Evolutionary conservation across 2,113 vertebrate species (phyloP), one percentile per base, ranked within the genome.

Genomic region (Cichladusa arquata): DNA sequence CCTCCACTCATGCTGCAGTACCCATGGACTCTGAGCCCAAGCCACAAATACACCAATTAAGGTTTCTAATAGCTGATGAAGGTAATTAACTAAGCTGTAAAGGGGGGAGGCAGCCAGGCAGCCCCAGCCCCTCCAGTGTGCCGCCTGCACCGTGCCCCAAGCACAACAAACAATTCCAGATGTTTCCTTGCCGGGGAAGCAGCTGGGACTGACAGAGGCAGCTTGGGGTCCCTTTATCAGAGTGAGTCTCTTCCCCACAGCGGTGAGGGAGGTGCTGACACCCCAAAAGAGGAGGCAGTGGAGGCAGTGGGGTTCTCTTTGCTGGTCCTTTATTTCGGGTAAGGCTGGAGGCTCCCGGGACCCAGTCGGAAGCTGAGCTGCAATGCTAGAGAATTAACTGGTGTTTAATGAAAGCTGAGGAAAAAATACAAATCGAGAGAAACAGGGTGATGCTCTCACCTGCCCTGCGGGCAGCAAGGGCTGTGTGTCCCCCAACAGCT

Each of bases 91-190:
- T 14, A 17, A 67, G 44, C 44, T 34, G 25, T 56, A 26, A 33
- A 62, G 22, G 15, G 19, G 26, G 34, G 28, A 58, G 57, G 57
- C 80, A 82, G 61, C 14, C 9, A 3, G 72, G 38, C 62, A 33
- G 67, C 69, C 42, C 66, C 62, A 56, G 53, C 20, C 57, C 62
- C 71, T 28, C 40, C 1, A 0, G 24, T 29, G 3, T 6, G 4
- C 48, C 0, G 10, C 69, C 69, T 3, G 0, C 14, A 16, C 48
- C 0, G 1, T 0, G 0, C 12, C 0, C 86, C 92, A 80, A 92
- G 53, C 67, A 88, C 90, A 95, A 72, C 90, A 95, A 91, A 86
- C 33, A 82, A 66, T 60, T 45, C 62, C 90, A 95, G 90, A 82
- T 80, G 80, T 91, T 83, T 69, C 56, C 71, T 66, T 36, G 36